phyloP scores from a whole-genome alignment of 1,140 invertebrate species.

The Asobara japonica region DNA sequence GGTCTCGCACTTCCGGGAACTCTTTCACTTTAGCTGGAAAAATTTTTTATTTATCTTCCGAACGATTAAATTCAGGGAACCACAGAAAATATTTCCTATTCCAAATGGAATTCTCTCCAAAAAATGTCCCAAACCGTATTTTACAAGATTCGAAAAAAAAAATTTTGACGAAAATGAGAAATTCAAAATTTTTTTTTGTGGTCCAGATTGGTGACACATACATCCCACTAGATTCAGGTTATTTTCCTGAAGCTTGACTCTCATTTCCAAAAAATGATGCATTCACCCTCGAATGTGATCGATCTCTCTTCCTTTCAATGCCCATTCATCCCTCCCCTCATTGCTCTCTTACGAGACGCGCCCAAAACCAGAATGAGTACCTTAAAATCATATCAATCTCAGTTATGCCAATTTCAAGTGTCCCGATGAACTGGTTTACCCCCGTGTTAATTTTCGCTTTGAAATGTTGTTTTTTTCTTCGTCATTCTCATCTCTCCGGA shows the following conservation, averaged over 20 bases:
- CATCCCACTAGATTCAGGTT: too few relatives aligned
- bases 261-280: background rate
- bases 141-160: too few relatives aligned
- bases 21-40: too few relatives aligned
- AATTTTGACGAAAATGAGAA: too few relatives aligned
- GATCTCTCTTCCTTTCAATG: slow-evolving; percentile 24
- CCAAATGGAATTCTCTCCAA: too few relatives aligned
- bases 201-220: too few relatives aligned
- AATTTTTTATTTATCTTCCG: too few relatives aligned
- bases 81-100: too few relatives aligned
- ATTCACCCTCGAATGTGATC: background rate
- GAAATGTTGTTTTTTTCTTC: background rate
- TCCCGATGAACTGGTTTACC: slow-evolving; percentile 23
- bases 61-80: too few relatives aligned
- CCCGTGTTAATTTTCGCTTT: slow-evolving; percentile 20
- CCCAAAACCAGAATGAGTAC: slow-evolving; percentile 55
- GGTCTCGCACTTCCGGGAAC: too few relatives aligned
- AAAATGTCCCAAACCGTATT: too few relatives aligned
- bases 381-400: slow-evolving; percentile 67
- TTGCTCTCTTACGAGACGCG: slow-evolving; percentile 26
- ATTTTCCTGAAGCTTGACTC: background rate
- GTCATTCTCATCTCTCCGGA: background rate
- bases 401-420: slow-evolving; percentile 65
- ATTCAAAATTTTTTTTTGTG: too few relatives aligned
- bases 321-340: slow-evolving; percentile 13